Conservation (phyloP, 2,113 vertebrate genomes). For the Ptychochromis oligacanthus region DNA sequence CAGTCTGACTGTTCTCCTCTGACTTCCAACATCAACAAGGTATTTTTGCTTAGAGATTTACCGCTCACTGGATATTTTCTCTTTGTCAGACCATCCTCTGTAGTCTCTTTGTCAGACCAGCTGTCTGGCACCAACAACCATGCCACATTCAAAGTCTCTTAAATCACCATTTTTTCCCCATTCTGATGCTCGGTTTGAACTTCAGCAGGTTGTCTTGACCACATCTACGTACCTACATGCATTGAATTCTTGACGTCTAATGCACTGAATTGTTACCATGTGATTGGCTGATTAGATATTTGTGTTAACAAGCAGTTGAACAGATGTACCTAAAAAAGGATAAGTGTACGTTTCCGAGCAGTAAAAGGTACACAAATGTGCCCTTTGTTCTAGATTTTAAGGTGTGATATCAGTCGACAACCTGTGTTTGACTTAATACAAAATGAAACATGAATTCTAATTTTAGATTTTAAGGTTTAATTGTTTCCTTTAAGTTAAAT, state of each 20-base stretch:
- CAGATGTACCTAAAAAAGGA: background rate
- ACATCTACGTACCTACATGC: too few relatives aligned
- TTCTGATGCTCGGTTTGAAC: background rate
- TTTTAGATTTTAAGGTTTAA: background rate
- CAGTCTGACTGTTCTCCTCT: too few relatives aligned
- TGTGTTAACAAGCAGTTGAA: too few relatives aligned
- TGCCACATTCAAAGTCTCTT: background rate
- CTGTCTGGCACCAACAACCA: background rate
- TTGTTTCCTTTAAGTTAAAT: background rate
- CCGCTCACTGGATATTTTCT: background rate
- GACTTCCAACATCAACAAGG: background rate
- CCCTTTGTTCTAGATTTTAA: too few relatives aligned
- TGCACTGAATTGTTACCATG: too few relatives aligned
- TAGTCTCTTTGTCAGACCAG: background rate
- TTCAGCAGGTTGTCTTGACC: background rate
- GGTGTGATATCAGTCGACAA: too few relatives aligned
- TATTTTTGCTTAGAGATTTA: background rate
- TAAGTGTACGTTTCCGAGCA: background rate
- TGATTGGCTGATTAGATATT: too few relatives aligned
- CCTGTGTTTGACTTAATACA: background rate
- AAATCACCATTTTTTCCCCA: background rate
- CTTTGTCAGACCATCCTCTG: background rate
- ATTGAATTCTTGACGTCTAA: too few relatives aligned
- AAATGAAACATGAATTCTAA: background rate
- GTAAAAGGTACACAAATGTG: too few relatives aligned